Base-by-base conservation (phyloP, 2,888 invertebrate genomes). In the Diplazon laetatorius region DNA sequence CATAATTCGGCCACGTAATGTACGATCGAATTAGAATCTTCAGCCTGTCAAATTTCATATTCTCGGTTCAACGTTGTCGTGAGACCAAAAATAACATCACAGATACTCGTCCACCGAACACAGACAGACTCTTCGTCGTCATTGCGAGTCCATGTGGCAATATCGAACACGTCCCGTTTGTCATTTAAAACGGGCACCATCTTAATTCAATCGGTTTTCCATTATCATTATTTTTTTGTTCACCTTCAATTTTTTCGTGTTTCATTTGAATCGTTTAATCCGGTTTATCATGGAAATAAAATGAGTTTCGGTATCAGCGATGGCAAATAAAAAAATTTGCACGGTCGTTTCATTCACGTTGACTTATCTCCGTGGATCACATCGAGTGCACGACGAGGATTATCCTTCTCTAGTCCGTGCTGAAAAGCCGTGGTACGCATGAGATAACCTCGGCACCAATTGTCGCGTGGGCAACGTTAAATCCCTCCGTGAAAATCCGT, bases 381-480 rank as follows among this genome's bases (percentile, higher is more conserved):
- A 22, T 16, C 25, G 52, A 44, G 14, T 48, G 37, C 57, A 52
- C 35, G 12, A 2, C 42, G n/a, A 25, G 50, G 60, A 60, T 76
- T 57, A 70, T 76, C 42, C 44, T 37, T 20, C 8, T 42, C 50
- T 50, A 39, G 42, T 9, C 18, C 35, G 0, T 9, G 59, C 59
- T 50, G 50, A 2, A 60, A 48, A 44, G 46, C 14, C 16, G 37
- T 44, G 39, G 55, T 46, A 46, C 30, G 73, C 66, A 66, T 75
- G 59, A 63, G 76, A 66, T 71, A 66, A 76, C 70, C 76, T 71
- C 76, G 65, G 65, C 57, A 76, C 70, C 70, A 66, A 71, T 71
- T 71, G 76, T 76, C 76, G 65, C 76, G 76, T 66, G 65, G 76
- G 76, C 76, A 76, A 71, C 52, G 65, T 20, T 60, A 71, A 71